Evolutionary conservation across 1,140 invertebrate genomes (phyloP).

Genomic region (Drosophila orosa): DNA sequence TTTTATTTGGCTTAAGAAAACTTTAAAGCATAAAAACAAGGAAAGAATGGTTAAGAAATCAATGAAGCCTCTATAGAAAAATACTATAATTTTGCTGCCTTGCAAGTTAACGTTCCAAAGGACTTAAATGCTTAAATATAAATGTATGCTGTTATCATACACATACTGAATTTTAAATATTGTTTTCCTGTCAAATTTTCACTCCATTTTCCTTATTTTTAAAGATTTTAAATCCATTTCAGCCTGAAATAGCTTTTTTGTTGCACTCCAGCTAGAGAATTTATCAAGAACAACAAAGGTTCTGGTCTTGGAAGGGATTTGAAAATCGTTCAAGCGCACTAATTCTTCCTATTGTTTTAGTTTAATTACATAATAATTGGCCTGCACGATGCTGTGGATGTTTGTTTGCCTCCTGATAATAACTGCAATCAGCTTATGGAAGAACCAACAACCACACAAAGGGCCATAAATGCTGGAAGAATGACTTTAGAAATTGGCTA

Average conservation of each 20-base stretch:
- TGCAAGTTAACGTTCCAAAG: background rate
- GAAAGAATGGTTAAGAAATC: background rate
- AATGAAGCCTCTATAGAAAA: background rate
- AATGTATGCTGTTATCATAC: background rate
- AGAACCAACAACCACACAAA: conserved; percentile 38
- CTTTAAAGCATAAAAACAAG: background rate
- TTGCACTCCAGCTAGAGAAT: conserved; percentile 4
- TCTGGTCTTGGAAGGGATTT: conserved; percentile 1
- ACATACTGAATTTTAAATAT: background rate
- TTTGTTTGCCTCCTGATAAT: conserved; percentile 54
- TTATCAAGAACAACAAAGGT: conserved; percentile 25
- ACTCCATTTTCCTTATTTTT: background rate
- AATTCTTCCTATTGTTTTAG: conserved; percentile 72
- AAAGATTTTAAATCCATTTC: conserved; percentile 21
- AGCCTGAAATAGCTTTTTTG: background rate
- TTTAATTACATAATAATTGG: conserved; percentile 82
- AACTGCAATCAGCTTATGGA: conserved; percentile 70
- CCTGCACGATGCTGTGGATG: conserved; percentile 43
- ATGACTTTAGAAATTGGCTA: conserved; percentile 47
- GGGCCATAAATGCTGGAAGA: conserved; percentile 25
- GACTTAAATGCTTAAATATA: background rate
- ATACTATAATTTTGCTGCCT: background rate
- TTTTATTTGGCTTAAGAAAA: conserved; percentile 25
- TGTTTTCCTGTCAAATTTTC: background rate
- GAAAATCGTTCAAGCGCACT: conserved; percentile 58